These are phyloP conservation scores for Zootermopsis nevadensis DNA, from an alignment of 2,888 invertebrate genomes.

Conservation along the genomic window DNA sequence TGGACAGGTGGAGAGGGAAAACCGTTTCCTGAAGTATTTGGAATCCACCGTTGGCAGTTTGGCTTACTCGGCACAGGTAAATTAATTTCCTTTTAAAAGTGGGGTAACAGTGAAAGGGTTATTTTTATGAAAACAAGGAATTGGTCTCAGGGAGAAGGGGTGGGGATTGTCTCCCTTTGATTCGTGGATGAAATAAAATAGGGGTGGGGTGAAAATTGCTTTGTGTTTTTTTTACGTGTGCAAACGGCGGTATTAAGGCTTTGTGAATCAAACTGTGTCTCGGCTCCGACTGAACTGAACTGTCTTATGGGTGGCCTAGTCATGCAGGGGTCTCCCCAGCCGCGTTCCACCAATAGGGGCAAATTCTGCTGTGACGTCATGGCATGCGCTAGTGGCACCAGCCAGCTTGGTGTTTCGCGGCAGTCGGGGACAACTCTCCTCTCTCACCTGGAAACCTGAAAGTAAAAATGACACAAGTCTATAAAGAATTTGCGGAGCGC, in stretches of 20 bases:
- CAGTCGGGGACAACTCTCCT: constrained; percentile 23
- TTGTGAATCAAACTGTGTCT: constrained; percentile 37
- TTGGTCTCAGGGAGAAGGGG: constrained; percentile 13
- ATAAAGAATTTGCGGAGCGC: no score
- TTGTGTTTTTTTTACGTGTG: constrained; percentile 34
- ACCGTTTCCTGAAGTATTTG: not conserved
- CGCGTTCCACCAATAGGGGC: constrained; percentile 28
- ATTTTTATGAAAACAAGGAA: not conserved
- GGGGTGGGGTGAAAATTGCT: constrained; percentile 23
- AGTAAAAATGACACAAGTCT: not conserved
- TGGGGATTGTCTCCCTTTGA: not conserved
- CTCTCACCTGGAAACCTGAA: not conserved
- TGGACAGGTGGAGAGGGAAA: constrained; percentile 19
- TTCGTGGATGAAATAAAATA: constrained; percentile 5
- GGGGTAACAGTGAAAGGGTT: not conserved
- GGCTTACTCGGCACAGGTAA: not conserved
- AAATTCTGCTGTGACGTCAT: constrained; percentile 43
- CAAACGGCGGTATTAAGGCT: constrained; percentile 39
- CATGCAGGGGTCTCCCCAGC: constrained; percentile 29
- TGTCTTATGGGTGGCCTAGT: constrained; percentile 45
- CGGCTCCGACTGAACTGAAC: constrained; percentile 46
- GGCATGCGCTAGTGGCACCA: constrained; percentile 45
- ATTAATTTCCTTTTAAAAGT: not conserved
- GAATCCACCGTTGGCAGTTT: constrained; percentile 19
- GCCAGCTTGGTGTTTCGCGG: constrained; percentile 29